These are phyloP conservation scores for Tonatia bakeri DNA, from an alignment of 2,113 vertebrate genomes.

Conservation along the genomic window DNA sequence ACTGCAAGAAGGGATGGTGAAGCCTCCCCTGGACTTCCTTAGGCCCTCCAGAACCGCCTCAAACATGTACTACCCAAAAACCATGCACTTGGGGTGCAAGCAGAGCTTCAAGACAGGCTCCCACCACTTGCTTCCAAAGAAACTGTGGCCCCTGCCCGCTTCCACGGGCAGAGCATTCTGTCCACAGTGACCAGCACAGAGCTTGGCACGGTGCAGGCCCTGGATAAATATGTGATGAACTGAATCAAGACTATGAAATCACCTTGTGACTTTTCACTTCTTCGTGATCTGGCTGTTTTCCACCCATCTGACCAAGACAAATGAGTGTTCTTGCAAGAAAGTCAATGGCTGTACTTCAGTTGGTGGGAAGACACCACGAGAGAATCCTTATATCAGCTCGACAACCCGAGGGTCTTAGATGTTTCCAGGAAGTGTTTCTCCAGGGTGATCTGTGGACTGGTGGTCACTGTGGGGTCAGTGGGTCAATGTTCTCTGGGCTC, in stretches of 20 bases:
- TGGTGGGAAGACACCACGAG: not conserved
- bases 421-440: not conserved
- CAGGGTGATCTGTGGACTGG: not conserved
- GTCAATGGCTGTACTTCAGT: not conserved
- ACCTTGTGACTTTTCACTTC: not conserved
- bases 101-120: not conserved
- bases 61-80: not conserved
- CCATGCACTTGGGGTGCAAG: not conserved
- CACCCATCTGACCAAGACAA: not conserved
- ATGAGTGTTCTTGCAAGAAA: not conserved
- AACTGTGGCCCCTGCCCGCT: not conserved
- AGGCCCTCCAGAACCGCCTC: not conserved
- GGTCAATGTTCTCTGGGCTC: not conserved
- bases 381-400: not conserved
- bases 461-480: not conserved
- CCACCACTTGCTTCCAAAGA: not conserved
- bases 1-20: not conserved
- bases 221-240: not conserved
- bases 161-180: not conserved
- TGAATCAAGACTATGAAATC: conserved; percentile 1
- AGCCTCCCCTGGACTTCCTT: not conserved
- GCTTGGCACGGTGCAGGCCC: not conserved
- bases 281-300: not conserved
- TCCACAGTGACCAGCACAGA: not conserved
- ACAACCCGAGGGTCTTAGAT: not conserved